Conservation (phyloP, 2,113 vertebrate genomes). For the Dendrocopos noguchii region DNA sequence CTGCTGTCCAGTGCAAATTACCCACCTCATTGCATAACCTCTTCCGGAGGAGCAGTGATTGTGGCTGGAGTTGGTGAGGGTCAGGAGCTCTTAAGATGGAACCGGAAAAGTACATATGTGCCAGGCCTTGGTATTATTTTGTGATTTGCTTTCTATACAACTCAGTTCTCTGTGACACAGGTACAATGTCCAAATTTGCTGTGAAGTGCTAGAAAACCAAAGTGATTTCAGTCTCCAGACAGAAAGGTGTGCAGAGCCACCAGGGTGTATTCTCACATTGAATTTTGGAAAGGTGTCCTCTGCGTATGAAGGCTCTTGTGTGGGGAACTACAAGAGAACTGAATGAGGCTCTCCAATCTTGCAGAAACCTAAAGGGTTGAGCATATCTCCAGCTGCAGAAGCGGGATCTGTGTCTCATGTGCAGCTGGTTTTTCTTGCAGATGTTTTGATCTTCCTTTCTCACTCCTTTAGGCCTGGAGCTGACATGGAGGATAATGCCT, state of each 20-base stretch:
- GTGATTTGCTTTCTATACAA: neutral
- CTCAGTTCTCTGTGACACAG: neutral
- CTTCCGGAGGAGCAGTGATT: neutral
- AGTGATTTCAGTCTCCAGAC: neutral
- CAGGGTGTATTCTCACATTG: neutral
- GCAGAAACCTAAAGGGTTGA: neutral
- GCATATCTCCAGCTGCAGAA: neutral
- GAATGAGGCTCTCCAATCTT: neutral
- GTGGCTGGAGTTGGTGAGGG: neutral
- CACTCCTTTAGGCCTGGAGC: neutral
- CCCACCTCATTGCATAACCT: neutral
- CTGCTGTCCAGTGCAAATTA: neutral
- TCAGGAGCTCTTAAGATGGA: neutral
- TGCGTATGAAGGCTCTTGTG: neutral
- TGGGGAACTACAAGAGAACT: neutral
- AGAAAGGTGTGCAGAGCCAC: neutral
- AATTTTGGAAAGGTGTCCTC: neutral
- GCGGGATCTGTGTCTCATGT: rapidly evolving
- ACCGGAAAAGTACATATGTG: rapidly evolving
- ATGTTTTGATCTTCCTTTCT: neutral
- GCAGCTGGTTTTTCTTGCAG: neutral
- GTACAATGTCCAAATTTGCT: neutral
- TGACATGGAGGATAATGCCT: neutral
- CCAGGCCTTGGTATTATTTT: neutral
- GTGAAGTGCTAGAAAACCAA: neutral